These are phyloP conservation scores for Diadema setosum DNA, from an alignment of 35 echinoderm and acorn worm species.

Conservation along the genomic window DNA sequence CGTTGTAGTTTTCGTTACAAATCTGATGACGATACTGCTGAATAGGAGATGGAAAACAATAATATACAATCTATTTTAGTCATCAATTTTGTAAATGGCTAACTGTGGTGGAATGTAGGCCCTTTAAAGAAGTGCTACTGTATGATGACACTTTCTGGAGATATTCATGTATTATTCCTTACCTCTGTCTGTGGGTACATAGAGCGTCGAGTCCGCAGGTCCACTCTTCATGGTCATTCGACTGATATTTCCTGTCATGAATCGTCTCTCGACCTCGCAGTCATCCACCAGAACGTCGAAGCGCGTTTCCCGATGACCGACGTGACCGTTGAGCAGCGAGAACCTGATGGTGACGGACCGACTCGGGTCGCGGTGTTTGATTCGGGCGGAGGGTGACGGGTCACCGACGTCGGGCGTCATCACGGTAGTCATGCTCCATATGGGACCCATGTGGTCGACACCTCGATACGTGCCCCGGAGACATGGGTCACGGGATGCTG, in stretches of 20 bases:
- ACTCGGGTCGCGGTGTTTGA: neutral
- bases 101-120: no score
- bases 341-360: neutral
- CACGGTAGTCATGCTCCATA: neutral
- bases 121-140: neutral
- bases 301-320: neutral
- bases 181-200: slow-evolving; percentile 6
- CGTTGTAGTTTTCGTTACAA: neutral
- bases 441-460: neutral
- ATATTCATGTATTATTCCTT: neutral
- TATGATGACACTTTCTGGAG: neutral
- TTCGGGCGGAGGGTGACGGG: no score
- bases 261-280: neutral
- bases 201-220: neutral
- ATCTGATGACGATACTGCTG: neutral
- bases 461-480: neutral
- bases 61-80: neutral
- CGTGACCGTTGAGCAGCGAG: neutral
- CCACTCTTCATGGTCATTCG: neutral
- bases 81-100: neutral
- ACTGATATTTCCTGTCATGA: neutral
- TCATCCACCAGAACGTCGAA: neutral
- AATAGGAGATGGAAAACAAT: neutral
- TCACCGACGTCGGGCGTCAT: no score
- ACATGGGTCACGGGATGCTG: neutral